Conservation (phyloP, 2,888 invertebrate species). For the Lissocephala sabroskyi region DNA sequence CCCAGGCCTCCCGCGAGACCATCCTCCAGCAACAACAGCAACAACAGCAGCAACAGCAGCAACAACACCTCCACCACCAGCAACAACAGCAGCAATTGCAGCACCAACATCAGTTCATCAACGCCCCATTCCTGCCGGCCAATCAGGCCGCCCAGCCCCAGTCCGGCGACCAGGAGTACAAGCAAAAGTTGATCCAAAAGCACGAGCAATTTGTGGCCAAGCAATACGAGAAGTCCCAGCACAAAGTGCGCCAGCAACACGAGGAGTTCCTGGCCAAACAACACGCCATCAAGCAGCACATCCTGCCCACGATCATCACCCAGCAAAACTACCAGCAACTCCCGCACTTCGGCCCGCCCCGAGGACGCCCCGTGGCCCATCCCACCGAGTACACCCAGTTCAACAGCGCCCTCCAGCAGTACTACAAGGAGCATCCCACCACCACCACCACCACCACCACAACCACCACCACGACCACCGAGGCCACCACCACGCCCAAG, state of each 20-base stretch:
- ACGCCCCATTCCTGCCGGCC: constrained; percentile 24
- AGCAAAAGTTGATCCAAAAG: constrained; percentile 81
- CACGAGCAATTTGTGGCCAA: constrained; percentile 85
- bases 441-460: constrained; percentile 80
- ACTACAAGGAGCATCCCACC: constrained; percentile 80
- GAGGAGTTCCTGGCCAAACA: constrained; percentile 81
- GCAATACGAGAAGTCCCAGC: constrained; percentile 84
- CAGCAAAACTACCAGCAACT: constrained; percentile 60
- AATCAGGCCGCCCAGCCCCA: constrained; percentile 33
- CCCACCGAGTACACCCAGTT: constrained; percentile 79
- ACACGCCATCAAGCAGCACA: constrained; percentile 76
- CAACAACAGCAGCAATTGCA: constrained; percentile 35
- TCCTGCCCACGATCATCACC: constrained; percentile 69
- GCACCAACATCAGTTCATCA: constrained; percentile 39
- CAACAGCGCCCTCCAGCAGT: constrained; percentile 78
- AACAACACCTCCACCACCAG: constrained; percentile 31
- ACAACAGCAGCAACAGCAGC: constrained; percentile 29
- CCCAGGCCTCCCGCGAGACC: constrained; percentile 38
- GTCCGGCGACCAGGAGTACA: constrained; percentile 77
- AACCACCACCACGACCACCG: constrained; percentile 76
- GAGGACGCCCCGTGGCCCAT: constrained; percentile 72
- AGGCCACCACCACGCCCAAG: constrained; percentile 74
- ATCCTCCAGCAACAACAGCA: constrained; percentile 47
- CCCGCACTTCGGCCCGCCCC: constrained; percentile 61
- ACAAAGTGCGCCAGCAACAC: constrained; percentile 82